Evolutionary conservation across 2,113 vertebrate species (phyloP).

Genomic region (Cinclus mexicanus): DNA sequence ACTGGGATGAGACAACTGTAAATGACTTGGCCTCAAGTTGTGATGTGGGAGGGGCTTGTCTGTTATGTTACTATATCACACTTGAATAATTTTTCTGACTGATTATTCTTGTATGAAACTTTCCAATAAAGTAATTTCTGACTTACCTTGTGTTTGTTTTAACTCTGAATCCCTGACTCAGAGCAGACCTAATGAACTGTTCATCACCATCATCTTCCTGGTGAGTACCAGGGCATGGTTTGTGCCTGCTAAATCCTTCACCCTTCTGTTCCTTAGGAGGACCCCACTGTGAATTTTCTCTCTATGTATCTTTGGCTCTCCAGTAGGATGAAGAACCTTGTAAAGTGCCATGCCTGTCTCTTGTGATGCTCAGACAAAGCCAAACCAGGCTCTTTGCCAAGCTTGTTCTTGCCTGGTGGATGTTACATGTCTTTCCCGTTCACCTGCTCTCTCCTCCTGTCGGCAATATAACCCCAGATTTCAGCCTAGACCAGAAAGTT

Average conservation of each 20-base stretch:
- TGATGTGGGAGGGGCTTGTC: neutral
- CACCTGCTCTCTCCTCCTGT: neutral
- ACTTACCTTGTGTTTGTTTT: neutral
- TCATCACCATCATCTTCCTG: neutral
- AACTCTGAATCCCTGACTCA: neutral
- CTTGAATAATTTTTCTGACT: neutral
- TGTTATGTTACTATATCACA: neutral
- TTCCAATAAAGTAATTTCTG: constrained; percentile 46
- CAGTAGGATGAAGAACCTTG: neutral
- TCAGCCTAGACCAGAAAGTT: neutral
- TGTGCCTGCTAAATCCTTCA: neutral
- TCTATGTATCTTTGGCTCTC: neutral
- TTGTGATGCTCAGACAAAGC: neutral
- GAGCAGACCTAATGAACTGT: neutral
- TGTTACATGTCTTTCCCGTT: neutral
- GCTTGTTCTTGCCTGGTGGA: neutral
- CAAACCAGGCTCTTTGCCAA: neutral
- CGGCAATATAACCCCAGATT: neutral
- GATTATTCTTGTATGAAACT: neutral
- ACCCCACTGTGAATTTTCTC: neutral
- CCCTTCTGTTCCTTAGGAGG: neutral
- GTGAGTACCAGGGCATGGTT: neutral
- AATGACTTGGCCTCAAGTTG: neutral
- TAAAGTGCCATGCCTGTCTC: neutral
- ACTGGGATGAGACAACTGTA: neutral